phyloP scores from a whole-genome alignment of 1,140 invertebrate genomes.

The Teleopsis dalmanni region DNA sequence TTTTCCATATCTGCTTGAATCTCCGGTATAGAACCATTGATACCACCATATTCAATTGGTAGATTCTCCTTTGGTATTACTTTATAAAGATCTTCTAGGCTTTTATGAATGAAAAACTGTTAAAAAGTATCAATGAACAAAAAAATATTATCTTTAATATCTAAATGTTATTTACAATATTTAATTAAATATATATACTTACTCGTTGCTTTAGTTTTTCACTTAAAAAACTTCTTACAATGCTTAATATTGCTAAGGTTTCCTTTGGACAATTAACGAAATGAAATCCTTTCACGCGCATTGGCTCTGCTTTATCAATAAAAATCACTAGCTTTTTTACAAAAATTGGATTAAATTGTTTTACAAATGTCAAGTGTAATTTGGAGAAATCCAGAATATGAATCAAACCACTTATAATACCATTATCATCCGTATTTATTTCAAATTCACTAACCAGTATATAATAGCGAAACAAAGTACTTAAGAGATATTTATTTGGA shows the following conservation, averaged over 20 bases:
- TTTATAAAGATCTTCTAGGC: conserved; percentile 31
- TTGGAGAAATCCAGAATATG: conserved; percentile 42
- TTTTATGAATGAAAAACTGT: conserved; percentile 19
- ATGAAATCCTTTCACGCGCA: conserved; percentile 45
- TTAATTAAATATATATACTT: conserved; percentile 4
- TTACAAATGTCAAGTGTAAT: conserved; percentile 35
- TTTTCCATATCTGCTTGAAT: conserved; percentile 47
- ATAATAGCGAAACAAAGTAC: conserved; percentile 26
- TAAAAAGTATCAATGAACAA: not conserved
- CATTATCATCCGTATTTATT: conserved; percentile 30
- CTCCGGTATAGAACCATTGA: conserved; percentile 44
- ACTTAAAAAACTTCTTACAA: conserved; percentile 43
- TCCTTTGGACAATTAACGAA: conserved; percentile 44
- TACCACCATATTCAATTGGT: conserved; percentile 49
- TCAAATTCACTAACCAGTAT: conserved; percentile 34
- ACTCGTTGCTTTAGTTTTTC: conserved; percentile 46
- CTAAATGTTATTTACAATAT: not conserved
- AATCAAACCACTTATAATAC: conserved; percentile 30
- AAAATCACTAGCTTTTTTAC: conserved; percentile 41
- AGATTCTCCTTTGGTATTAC: conserved; percentile 42
- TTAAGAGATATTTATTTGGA: conserved; percentile 28
- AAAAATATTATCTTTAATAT: not conserved
- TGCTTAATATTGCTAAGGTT: conserved; percentile 28
- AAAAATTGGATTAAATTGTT: conserved; percentile 40
- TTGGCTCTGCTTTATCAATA: conserved; percentile 45